Percentiles rank a stretch among this genome's conserved stretches.
Conservation (phyloP, 2,113 vertebrate genomes). For the Tamias sibiricus region DNA sequence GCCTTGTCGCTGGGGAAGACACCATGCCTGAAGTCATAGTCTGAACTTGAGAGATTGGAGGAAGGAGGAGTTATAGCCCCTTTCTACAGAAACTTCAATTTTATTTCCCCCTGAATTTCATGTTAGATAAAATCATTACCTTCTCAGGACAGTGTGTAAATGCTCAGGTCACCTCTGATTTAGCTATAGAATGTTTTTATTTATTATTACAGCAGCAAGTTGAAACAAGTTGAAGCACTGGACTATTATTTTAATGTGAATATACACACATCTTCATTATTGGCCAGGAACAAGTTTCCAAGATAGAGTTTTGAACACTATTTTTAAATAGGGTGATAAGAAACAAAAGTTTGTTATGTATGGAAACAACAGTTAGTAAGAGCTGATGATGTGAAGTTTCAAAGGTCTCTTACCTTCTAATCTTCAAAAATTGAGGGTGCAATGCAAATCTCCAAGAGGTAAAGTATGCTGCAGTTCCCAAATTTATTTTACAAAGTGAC, state of each 20-base stretch:
- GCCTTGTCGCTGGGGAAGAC: not conserved
- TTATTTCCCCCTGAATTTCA: not conserved
- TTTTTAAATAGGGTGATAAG: not conserved
- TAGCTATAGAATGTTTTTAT: not conserved
- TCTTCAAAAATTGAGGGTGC: not conserved
- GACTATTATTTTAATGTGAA: not conserved
- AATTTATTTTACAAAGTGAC: not conserved
- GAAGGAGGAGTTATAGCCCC: not conserved
- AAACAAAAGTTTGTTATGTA: not conserved
- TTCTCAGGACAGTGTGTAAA: not conserved
- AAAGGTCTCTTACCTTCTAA: not conserved
- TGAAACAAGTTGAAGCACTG: too few species aligned
- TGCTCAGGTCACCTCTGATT: not conserved
- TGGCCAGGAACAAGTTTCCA: not conserved
- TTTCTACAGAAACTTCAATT: not conserved
- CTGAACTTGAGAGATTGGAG: not conserved
- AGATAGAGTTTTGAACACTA: not conserved
- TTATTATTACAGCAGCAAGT: not conserved
- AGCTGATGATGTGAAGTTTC: not conserved
- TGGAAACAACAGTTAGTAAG: not conserved
- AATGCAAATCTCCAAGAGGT: not conserved
- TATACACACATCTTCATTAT: too few species aligned
- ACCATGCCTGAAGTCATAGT: not conserved
- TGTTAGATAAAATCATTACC: not conserved
- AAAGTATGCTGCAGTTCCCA: not conserved